phyloP scores from a whole-genome alignment of 2,113 vertebrate species.

The Hystrix cristata region DNA sequence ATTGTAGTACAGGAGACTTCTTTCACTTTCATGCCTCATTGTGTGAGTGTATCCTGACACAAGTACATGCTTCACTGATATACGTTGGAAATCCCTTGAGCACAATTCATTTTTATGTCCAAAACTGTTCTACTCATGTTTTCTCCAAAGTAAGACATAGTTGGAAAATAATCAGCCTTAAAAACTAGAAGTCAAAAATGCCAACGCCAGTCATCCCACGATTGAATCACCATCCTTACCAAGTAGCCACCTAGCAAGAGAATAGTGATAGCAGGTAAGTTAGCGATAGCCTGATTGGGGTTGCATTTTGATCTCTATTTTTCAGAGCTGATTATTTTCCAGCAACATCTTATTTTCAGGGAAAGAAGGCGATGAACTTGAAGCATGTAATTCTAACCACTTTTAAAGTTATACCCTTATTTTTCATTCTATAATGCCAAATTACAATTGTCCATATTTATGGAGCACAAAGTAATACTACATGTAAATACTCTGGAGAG shows the following conservation, averaged over 20 bases:
- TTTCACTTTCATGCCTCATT: not conserved
- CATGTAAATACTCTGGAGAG: not conserved
- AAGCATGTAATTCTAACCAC: not conserved
- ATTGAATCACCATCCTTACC: not conserved
- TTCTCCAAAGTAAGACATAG: not conserved
- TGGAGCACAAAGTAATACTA: not conserved
- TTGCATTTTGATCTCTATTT: not conserved
- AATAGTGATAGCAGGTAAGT: not conserved
- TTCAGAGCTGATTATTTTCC: not conserved
- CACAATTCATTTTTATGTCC: not conserved
- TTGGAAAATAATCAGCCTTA: not conserved
- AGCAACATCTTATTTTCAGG: not conserved
- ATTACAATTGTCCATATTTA: not conserved
- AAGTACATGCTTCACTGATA: not conserved
- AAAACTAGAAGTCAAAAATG: not conserved
- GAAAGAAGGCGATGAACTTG: not conserved
- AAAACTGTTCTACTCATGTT: not conserved
- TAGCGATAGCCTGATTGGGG: not conserved
- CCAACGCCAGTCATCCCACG: not conserved
- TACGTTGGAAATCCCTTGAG: not conserved
- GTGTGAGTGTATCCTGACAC: not conserved
- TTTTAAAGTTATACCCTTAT: not conserved
- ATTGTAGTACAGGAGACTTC: not conserved
- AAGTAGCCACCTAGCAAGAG: not conserved
- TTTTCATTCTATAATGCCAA: not conserved